Evolutionary conservation across 2,888 invertebrate species (phyloP).

Genomic region (Eristalis arbustorum): DNA sequence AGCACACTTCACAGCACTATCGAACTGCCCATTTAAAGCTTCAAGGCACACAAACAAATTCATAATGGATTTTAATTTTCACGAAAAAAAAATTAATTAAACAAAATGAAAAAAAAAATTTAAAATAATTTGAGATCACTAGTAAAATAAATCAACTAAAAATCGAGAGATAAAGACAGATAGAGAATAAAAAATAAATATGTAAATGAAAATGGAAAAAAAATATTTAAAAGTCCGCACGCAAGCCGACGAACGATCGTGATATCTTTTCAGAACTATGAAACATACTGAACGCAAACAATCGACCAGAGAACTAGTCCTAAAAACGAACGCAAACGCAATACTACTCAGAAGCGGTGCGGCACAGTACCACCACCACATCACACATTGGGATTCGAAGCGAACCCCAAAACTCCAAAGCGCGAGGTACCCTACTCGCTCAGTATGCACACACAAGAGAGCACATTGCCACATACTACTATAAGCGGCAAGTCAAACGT

Average conservation of each 20-base stretch:
- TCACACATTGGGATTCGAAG: constrained; percentile 57
- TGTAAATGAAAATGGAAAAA: not conserved
- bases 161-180: constrained; percentile 3
- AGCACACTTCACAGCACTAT: constrained; percentile 29
- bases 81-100: not conserved
- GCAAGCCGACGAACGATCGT: constrained; percentile 55
- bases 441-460: constrained; percentile 33
- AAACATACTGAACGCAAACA: constrained; percentile 66
- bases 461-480: constrained; percentile 12
- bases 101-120: not conserved
- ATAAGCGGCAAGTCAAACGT: constrained; percentile 32
- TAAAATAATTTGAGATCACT: constrained; percentile 44
- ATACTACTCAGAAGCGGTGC: constrained; percentile 50
- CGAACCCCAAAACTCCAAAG: constrained; percentile 63
- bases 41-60: constrained; percentile 23
- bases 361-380: constrained; percentile 60
- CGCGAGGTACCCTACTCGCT: constrained; percentile 27
- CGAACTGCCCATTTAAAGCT: constrained; percentile 15
- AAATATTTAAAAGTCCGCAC: constrained; percentile 35
- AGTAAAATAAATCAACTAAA: constrained; percentile 24
- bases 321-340: constrained; percentile 69
- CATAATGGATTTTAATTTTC: constrained; percentile 36
- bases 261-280: constrained; percentile 68
- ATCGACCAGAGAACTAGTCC: constrained; percentile 68
- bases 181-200: not conserved